Conservation (phyloP, 2,113 vertebrate species). For the Pteronura brasiliensis region DNA sequence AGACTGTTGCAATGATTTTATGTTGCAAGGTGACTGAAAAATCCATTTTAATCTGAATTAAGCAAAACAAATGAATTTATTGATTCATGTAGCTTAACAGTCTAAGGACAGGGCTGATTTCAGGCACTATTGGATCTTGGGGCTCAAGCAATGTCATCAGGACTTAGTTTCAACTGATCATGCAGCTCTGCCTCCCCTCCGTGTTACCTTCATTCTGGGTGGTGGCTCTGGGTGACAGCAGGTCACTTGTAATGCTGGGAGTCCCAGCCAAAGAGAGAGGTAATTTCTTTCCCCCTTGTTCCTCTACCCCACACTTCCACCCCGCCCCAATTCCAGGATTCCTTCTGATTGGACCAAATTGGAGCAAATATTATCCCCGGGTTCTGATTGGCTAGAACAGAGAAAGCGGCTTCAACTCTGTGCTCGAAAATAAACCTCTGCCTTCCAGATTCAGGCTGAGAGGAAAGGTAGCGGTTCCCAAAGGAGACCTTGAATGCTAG, state of each 20-base stretch:
- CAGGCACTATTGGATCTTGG: neutral
- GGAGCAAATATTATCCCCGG: neutral
- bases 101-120: neutral
- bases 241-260: neutral
- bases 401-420: neutral
- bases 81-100: neutral
- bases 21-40: neutral
- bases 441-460: neutral
- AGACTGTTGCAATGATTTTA: neutral
- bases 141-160: neutral
- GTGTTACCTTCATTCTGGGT: neutral
- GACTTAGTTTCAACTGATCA: neutral
- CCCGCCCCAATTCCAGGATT: neutral
- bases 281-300: neutral
- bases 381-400: neutral
- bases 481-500: neutral
- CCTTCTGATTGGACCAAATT: neutral
- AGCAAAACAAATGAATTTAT: neutral
- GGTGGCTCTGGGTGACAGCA: neutral
- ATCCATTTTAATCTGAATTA: constrained; percentile 13
- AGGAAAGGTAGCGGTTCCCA: neutral
- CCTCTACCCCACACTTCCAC: neutral
- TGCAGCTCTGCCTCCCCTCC: neutral
- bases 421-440: neutral
- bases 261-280: neutral